These are phyloP conservation scores for Halcyon malimbica DNA, from an alignment of 2,113 vertebrate genomes.

Conservation along the genomic window DNA sequence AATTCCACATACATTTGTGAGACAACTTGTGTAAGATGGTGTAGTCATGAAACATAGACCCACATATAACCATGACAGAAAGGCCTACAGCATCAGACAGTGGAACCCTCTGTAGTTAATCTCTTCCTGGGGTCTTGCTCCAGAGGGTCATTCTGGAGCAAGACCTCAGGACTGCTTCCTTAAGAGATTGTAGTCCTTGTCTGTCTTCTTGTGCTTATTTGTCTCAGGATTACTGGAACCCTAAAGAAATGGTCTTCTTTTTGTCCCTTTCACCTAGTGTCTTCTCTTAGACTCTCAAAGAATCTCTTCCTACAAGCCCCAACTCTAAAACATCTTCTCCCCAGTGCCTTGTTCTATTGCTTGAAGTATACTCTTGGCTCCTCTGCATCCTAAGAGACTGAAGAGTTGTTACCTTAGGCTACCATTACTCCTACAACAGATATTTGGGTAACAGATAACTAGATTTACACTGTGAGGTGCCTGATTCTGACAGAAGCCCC, in stretches of 20 bases:
- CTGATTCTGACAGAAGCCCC: background rate
- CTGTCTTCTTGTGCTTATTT: background rate
- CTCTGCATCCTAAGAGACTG: background rate
- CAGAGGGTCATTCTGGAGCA: background rate
- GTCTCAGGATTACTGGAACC: background rate
- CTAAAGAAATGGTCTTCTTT: background rate
- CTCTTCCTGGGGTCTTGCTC: background rate
- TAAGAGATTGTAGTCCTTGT: background rate
- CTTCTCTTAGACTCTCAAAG: background rate
- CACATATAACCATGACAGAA: background rate
- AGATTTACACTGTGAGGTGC: background rate
- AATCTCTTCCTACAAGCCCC: background rate
- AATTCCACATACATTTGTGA: background rate
- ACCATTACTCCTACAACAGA: background rate
- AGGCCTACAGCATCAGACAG: background rate
- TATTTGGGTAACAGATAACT: background rate
- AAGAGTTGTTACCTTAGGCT: background rate
- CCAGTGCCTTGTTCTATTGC: background rate
- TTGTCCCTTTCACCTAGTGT: background rate
- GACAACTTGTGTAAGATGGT: background rate
- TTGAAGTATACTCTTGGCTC: background rate
- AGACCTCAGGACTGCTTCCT: fast-evolving
- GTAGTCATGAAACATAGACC: background rate
- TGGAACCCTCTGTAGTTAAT: background rate
- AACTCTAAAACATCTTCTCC: background rate